Evolutionary conservation across 2,113 vertebrate genomes (phyloP).

Genomic region (Pseudorasbora parva): DNA sequence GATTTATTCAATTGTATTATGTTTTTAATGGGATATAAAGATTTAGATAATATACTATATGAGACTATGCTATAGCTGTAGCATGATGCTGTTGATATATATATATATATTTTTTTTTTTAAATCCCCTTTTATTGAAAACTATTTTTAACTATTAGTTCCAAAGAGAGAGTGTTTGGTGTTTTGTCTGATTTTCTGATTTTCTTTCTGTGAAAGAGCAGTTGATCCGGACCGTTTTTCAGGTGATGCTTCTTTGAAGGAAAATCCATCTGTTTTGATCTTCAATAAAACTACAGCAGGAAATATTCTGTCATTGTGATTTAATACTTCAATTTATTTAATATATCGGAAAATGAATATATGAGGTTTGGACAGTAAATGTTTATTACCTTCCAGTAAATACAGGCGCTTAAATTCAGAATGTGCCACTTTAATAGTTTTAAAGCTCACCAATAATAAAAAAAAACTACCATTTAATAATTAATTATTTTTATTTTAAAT

Average conservation of each 20-base stretch:
- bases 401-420: background rate
- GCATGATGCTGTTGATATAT: background rate
- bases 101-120: background rate
- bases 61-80: background rate
- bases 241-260: background rate
- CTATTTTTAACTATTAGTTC: background rate
- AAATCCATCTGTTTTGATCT: constrained; percentile 4
- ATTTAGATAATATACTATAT: background rate
- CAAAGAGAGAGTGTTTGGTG: background rate
- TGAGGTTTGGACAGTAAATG: background rate
- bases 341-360: too few species aligned
- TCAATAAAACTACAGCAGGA: constrained; percentile 4
- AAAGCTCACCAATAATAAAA: background rate
- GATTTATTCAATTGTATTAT: background rate
- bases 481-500: background rate
- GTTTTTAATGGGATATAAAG: background rate
- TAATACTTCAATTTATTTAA: background rate
- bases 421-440: background rate
- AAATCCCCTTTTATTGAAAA: background rate
- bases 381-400: background rate
- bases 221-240: constrained; percentile 22
- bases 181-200: constrained; percentile 58
- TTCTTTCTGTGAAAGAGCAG: constrained; percentile 80
- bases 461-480: background rate
- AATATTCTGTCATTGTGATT: background rate